phyloP scores from a whole-genome alignment of 35 echinoderm and acorn worm species.

The Strongylocentrotus purpuratus region DNA sequence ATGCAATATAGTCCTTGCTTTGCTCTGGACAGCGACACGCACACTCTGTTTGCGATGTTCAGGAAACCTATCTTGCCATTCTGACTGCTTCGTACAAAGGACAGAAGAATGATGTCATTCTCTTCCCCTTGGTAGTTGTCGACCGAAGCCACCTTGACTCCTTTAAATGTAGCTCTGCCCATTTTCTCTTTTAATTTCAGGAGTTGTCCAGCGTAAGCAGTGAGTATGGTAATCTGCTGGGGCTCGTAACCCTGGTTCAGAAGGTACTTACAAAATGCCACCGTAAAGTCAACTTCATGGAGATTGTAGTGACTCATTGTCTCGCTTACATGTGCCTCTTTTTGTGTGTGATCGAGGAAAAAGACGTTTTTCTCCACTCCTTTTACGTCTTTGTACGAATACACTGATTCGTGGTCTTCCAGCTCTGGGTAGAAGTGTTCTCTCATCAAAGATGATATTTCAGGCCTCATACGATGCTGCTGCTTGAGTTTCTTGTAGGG shows the following conservation, averaged over 20 bases:
- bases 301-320: constrained; percentile 71
- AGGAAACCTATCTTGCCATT: constrained; percentile 92
- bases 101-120: constrained; percentile 95
- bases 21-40: constrained; percentile 84
- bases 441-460: constrained; percentile 56
- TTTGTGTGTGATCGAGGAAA: constrained; percentile 61
- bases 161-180: constrained; percentile 52
- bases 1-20: constrained; percentile 89
- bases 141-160: constrained; percentile 62
- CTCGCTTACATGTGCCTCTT: constrained; percentile 59
- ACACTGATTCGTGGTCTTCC: constrained; percentile 61
- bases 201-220: constrained; percentile 80
- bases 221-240: constrained; percentile 78
- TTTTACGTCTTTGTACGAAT: constrained; percentile 35
- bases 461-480: constrained; percentile 69
- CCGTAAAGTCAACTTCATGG: constrained; percentile 70
- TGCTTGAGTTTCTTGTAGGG: background rate
- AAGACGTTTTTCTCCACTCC: constrained; percentile 68
- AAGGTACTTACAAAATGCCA: constrained; percentile 75
- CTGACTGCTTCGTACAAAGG: constrained; percentile 87
- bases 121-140: constrained; percentile 91
- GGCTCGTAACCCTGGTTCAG: constrained; percentile 69
- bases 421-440: constrained; percentile 72
- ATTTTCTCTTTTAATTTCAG: constrained; percentile 58
- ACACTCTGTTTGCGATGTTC: constrained; percentile 77